A percentile compares a stretch with the other conserved stretches of the same genome.
Conservation (phyloP, 1,140 invertebrate genomes). For the Pseudachorutes palmiensis region DNA sequence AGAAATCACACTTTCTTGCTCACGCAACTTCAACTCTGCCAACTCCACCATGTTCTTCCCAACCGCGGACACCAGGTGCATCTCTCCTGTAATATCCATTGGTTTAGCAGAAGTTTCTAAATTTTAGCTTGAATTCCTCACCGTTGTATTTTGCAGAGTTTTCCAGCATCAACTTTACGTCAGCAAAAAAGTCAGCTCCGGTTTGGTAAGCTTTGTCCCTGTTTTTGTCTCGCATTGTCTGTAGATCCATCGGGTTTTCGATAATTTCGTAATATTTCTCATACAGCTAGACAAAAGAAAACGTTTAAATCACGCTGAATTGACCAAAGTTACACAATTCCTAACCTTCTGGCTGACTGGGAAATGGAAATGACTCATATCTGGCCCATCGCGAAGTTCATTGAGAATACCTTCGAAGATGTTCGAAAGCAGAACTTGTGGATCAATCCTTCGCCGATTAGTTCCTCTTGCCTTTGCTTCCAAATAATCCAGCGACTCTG, state of each 20-base stretch:
- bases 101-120: constrained; percentile 8
- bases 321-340: constrained; percentile 1
- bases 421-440: constrained; percentile 86
- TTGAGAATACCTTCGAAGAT: constrained; percentile 88
- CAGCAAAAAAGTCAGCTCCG: constrained; percentile 84
- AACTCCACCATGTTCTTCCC: constrained; percentile 80
- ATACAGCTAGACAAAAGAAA: no score
- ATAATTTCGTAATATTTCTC: constrained; percentile 93
- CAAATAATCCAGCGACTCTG: constrained; percentile 76
- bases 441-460: constrained; percentile 90
- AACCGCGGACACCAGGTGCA: constrained; percentile 74
- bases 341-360: constrained; percentile 86
- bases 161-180: constrained; percentile 92
- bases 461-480: constrained; percentile 77
- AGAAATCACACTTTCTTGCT: constrained; percentile 93
- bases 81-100: constrained; percentile 49
- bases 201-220: constrained; percentile 87
- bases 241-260: constrained; percentile 89
- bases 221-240: constrained; percentile 88
- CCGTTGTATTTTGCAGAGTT: constrained; percentile 93
- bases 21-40: constrained; percentile 70
- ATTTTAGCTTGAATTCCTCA: constrained; percentile 33
- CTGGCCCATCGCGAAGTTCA: constrained; percentile 83
- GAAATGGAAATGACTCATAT: constrained; percentile 84
- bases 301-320: no score